phyloP scores from a whole-genome alignment of 2,888 invertebrate genomes.

The Eumacrocentrus americanus region DNA sequence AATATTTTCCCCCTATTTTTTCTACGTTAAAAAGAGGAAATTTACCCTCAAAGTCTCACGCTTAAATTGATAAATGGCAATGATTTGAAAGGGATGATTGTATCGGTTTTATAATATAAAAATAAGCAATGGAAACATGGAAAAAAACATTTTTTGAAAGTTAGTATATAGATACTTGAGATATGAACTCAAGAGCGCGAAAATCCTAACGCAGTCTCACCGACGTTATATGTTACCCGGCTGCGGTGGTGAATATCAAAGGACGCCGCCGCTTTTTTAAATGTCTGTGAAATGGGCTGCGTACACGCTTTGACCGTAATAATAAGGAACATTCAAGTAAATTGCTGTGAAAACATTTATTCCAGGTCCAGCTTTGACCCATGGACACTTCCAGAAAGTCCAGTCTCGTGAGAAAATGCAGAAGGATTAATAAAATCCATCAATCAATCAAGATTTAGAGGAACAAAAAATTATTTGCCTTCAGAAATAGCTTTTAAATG shows the following conservation, averaged over 20 bases:
- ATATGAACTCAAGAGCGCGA: constrained; percentile 54
- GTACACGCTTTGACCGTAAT: too few species aligned
- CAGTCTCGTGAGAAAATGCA: not conserved
- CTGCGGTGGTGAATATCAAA: constrained; percentile 1
- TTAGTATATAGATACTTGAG: not conserved
- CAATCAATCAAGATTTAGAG: not conserved
- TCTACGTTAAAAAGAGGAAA: constrained; percentile 27
- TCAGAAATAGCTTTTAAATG: too few species aligned
- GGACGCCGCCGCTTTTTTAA: constrained; percentile 4
- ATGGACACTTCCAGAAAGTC: not conserved
- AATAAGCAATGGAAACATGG: constrained; percentile 17
- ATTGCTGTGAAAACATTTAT: constrained; percentile 9
- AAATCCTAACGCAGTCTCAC: constrained; percentile 49
- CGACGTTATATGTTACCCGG: not conserved
- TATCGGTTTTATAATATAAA: constrained; percentile 8
- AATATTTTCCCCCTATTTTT: constrained; percentile 10
- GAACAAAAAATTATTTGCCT: too few species aligned
- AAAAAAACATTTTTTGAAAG: constrained; percentile 12
- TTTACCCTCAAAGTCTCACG: constrained; percentile 34
- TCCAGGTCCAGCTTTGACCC: not conserved
- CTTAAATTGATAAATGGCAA: constrained; percentile 30
- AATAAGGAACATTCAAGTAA: too few species aligned
- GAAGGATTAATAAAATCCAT: not conserved
- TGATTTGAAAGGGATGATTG: constrained; percentile 1
- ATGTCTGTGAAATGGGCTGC: not conserved